Percentiles rank a stretch among this genome's conserved stretches.
Evolutionary conservation across 2,113 vertebrate genomes (phyloP).

Genomic region (Notothenia coriiceps): DNA sequence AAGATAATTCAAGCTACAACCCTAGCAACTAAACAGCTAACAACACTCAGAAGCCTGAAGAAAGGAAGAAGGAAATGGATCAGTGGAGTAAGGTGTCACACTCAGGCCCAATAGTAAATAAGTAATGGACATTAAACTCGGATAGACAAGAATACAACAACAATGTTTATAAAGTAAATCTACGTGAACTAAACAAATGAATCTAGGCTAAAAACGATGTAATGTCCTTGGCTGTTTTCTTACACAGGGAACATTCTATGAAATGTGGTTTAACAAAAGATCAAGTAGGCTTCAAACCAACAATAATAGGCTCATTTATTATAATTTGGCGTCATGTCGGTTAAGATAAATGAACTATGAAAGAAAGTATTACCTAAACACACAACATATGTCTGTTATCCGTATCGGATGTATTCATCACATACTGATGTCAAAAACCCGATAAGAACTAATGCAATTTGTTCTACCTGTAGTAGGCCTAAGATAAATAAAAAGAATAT

Average conservation of each 20-base stretch:
- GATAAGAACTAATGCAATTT: neutral
- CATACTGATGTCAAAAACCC: neutral
- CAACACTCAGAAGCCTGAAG: neutral
- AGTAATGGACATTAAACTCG: conserved; percentile 66
- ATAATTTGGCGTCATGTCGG: neutral
- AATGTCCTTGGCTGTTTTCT: no score
- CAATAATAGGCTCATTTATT: neutral
- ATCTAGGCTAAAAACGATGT: no score
- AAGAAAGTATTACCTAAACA: neutral
- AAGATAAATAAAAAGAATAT: no score
- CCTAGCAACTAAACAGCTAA: no score
- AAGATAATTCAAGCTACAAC: neutral
- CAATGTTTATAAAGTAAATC: neutral
- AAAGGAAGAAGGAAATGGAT: conserved; percentile 24
- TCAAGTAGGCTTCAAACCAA: neutral
- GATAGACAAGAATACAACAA: neutral
- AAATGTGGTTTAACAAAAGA: neutral
- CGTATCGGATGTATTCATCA: neutral
- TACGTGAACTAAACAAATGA: neutral
- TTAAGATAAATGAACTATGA: neutral
- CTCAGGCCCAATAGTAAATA: conserved; percentile 54
- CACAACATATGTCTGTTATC: neutral
- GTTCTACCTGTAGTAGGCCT: neutral
- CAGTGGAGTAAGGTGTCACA: conserved; percentile 52
- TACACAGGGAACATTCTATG: no score